Evolutionary conservation across 1,140 invertebrate genomes (phyloP), one percentile per base, ranked within the genome.

Genomic region (Panagrolaimus sp.): DNA sequence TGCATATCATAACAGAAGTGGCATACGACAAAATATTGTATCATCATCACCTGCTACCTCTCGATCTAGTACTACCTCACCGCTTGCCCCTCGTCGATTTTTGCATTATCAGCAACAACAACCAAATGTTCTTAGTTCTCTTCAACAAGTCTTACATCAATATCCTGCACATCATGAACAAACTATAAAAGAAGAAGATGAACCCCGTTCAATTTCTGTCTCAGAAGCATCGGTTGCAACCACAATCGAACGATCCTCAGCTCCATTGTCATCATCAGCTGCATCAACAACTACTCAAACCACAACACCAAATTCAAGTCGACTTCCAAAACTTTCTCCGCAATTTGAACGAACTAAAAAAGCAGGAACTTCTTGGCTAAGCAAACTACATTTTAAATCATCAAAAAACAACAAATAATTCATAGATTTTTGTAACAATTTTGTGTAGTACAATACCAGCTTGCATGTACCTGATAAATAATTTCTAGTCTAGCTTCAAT

Each of bases 151-250:
- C 20, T 57, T 57, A 13, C 51, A 57, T 57, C 27, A 20, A 20
- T 57, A 57, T 57, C 51, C 51, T 25, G 13, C 51, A 11, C 20
- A 57, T 16, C 51, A 57, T 27, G 51, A 57, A 57, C 51, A 57
- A 23, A 57, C 51, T 11, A 57, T 57, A 14, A 57, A 57, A 27
- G 51, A 57, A 57, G 51, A 57, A 27, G 51, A 57, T 57, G 51
- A 57, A 16, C 51, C 51, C 11, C 11, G 51, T 20, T 57, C 51
- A n/a, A 57, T 57, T 16, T 57, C 51, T 11, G 51, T 57, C n/a
- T 25, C 20, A 25, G 51, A 57, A 57, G 51, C 51, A 57, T 57
- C 51, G 9, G 27, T 57, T 57, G 51, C 51, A 27, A 57, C 51
- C 4, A 57, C 51, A 23, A 57, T 57, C 20, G 51, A 57, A 57